Evolutionary conservation across 2,888 invertebrate species (phyloP), one percentile per base, ranked within the genome.

Genomic region (Microctonus hyperodae): DNA sequence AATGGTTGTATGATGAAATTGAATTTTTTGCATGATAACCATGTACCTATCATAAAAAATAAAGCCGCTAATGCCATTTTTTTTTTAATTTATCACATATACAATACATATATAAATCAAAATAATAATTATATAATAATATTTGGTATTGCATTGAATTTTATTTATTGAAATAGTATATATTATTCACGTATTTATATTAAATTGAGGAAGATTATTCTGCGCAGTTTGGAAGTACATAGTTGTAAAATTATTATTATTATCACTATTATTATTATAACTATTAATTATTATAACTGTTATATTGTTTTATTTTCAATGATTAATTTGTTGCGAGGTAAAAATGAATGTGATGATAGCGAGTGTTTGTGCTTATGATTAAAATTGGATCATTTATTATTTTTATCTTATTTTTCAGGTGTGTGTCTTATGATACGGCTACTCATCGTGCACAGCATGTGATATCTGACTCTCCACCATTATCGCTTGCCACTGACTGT

Each of bases 371-470:
- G 37, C 22, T 9, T 6, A 6, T 23, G 23, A 1, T 20, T 37
- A 23, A 37, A 37, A 23, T 37, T 31, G 6, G 25, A 28, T 25
- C 48, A 10, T 23, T 25, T n/a, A 23, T 40, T 23, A 33, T 25
- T 44, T 64, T 31, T 13, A n/a, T 22, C 20, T 72, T 65, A 64
- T 72, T 53, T 73, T 65, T 69, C 80, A 92, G 92, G 89, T 92
- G 91, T 80, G 89, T 91, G 75, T 92, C 92, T 1, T 91, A 92
- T 75, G 92, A 92, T 78, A 89, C 86, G 69, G 84, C 89, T 53
- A 86, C 88, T 16, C 90, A 90, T 79, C 86, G 90, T 70, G 68
- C 68, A 57, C 85, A 87, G 23, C 86, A 88, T 72, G 80, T 82
- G 69, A 81, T 84, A 59, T 81, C 84, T 6, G 84, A 86, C 33